Percentiles rank a stretch among this genome's conserved stretches.
Evolutionary conservation across 2,888 invertebrate species (phyloP).

Genomic region (Brachyptera putata): DNA sequence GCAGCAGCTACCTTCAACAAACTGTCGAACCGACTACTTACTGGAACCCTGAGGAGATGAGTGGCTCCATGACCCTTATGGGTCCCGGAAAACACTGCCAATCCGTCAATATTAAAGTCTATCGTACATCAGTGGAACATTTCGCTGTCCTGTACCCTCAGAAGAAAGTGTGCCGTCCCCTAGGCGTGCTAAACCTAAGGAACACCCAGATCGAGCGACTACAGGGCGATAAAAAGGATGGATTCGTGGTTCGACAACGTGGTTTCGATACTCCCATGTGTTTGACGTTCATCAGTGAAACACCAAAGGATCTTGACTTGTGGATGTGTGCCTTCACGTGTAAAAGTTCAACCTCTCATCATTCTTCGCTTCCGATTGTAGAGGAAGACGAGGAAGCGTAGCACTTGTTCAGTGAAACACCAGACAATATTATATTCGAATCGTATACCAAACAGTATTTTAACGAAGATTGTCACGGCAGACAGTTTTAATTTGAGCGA

Average conservation of each 20-base stretch:
- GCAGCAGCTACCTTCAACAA: conserved; percentile 40
- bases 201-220: conserved; percentile 56
- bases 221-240: conserved; percentile 43
- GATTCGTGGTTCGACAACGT: conserved; percentile 56
- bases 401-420: too few species aligned
- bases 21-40: conserved; percentile 44
- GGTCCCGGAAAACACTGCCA: conserved; percentile 56
- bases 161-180: conserved; percentile 57
- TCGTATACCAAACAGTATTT: conserved; percentile 12
- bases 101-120: conserved; percentile 59
- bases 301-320: conserved; percentile 54
- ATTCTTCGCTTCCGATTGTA: conserved; percentile 56
- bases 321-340: conserved; percentile 59
- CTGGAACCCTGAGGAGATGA: conserved; percentile 57
- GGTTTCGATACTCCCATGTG: conserved; percentile 58
- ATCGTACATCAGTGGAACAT: conserved; percentile 59
- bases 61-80: conserved; percentile 57
- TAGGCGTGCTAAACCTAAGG: conserved; percentile 58
- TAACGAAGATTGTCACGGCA: neutral
- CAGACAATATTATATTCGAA: neutral
- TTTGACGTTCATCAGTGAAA: conserved; percentile 55
- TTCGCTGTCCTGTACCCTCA: conserved; percentile 62
- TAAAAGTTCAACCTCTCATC: conserved; percentile 46
- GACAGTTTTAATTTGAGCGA: neutral
- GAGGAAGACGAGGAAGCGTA: conserved; percentile 55